Conservation (phyloP, 1,140 invertebrate species). For the Calephelis nemesis region DNA sequence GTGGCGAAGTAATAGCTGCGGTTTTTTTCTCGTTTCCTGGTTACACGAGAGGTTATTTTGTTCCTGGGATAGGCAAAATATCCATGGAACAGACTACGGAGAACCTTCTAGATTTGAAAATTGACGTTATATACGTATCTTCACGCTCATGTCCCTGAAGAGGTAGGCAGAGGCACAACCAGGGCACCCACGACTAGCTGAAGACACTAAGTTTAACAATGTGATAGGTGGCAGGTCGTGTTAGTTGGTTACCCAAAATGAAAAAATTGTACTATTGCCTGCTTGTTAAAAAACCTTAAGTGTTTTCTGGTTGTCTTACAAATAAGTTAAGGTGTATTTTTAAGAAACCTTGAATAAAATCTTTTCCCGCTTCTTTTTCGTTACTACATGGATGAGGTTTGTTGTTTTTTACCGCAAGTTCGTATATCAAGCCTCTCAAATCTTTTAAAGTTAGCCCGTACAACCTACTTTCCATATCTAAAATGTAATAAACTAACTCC, state of each 20-base stretch:
- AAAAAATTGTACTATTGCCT: slow-evolving; percentile 42
- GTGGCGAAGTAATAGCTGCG: slow-evolving; percentile 13
- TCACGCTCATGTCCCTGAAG: too few species aligned
- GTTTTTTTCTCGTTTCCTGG: slow-evolving; percentile 17
- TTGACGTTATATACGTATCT: too few species aligned
- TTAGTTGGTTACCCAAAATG: too few species aligned
- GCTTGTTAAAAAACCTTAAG: slow-evolving; percentile 38
- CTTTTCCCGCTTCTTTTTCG: slow-evolving; percentile 36
- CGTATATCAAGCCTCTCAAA: slow-evolving; percentile 30
- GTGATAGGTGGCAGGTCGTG: too few species aligned
- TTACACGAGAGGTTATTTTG: slow-evolving; percentile 4
- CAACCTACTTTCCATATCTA: slow-evolving; percentile 39
- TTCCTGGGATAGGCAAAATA: slow-evolving; percentile 9
- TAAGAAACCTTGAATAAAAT: slow-evolving; percentile 46
- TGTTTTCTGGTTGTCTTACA: slow-evolving; percentile 42
- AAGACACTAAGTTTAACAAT: too few species aligned
- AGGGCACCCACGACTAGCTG: too few species aligned
- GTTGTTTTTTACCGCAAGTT: slow-evolving; percentile 26
- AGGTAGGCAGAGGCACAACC: too few species aligned
- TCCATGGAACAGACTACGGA: neutral
- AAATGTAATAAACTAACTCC: slow-evolving; percentile 34
- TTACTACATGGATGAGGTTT: slow-evolving; percentile 6
- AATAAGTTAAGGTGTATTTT: slow-evolving; percentile 45
- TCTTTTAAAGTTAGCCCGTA: slow-evolving; percentile 37
- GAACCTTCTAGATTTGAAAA: too few species aligned